Evolutionary conservation across 2,113 vertebrate genomes (phyloP).

Genomic region (Limanda limanda): DNA sequence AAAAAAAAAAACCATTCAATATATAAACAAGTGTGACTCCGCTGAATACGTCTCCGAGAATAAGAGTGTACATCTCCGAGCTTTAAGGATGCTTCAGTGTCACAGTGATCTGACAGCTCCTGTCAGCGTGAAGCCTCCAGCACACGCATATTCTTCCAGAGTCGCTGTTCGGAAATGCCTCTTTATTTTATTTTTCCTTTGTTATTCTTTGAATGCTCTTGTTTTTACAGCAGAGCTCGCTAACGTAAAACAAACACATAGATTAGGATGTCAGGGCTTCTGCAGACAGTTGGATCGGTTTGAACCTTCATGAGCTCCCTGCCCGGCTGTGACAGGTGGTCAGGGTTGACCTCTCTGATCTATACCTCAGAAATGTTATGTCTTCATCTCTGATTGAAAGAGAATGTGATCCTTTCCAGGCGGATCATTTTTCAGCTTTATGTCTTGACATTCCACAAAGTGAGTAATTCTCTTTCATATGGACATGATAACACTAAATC

Average conservation of each 20-base stretch:
- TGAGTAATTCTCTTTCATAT: constrained; percentile 50
- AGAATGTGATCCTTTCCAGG: constrained; percentile 50
- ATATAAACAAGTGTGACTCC: constrained; percentile 56
- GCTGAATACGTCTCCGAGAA: constrained; percentile 48
- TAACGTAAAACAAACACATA: not conserved
- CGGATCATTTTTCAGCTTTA: constrained; percentile 60
- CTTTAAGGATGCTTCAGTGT: constrained; percentile 47
- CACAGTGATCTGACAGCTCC: constrained; percentile 49
- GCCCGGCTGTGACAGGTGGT: constrained; percentile 71
- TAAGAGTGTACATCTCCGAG: constrained; percentile 41
- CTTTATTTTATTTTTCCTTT: constrained; percentile 11
- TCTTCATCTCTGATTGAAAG: constrained; percentile 73
- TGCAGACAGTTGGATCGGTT: constrained; percentile 17
- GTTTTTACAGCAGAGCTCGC: constrained; percentile 6
- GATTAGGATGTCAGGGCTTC: constrained; percentile 1
- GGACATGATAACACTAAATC: constrained; percentile 36
- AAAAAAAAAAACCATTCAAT: constrained; percentile 46
- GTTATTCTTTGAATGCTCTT: not conserved
- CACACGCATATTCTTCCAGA: constrained; percentile 20
- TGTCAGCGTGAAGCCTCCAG: constrained; percentile 24
- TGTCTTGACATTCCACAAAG: constrained; percentile 34
- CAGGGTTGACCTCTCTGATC: constrained; percentile 65
- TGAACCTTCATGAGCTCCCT: constrained; percentile 30
- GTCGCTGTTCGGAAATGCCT: constrained; percentile 3
- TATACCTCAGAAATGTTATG: constrained; percentile 65